A percentile compares a stretch with the other conserved stretches of the same genome.
Conservation (phyloP, 2,113 vertebrate genomes). For the Amazona guildingii region DNA sequence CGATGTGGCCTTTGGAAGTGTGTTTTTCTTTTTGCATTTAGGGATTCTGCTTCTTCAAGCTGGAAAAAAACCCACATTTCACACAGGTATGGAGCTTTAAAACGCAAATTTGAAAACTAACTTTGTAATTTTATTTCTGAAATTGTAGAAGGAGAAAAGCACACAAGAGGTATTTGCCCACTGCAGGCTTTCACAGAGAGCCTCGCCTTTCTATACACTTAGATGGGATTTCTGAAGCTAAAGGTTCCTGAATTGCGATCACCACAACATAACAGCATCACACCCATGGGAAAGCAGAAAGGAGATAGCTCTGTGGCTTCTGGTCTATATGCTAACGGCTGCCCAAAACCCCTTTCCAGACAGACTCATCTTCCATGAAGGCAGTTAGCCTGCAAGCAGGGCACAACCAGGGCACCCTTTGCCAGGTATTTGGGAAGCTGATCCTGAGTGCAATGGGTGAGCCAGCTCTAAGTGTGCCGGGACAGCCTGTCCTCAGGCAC, state of each 20-base stretch:
- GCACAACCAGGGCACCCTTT: neutral
- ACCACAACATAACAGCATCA: neutral
- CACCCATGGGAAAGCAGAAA: neutral
- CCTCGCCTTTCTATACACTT: neutral
- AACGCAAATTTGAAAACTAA: neutral
- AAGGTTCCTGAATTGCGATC: neutral
- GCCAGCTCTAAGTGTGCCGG: neutral
- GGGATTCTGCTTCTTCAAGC: neutral
- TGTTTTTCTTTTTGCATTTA: neutral
- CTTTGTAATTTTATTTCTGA: neutral
- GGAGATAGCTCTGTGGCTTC: neutral
- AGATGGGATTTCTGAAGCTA: neutral
- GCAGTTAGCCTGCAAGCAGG: neutral
- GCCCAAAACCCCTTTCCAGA: neutral
- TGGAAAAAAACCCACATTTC: neutral
- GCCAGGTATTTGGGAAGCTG: neutral
- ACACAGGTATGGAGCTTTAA: neutral
- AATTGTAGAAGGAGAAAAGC: neutral
- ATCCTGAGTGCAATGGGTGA: neutral
- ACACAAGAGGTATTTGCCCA: neutral
- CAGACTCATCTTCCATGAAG: neutral
- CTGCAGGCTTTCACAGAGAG: neutral
- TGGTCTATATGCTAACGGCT: neutral
- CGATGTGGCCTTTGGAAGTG: constrained; percentile 24
- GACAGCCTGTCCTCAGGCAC: neutral